Conservation (phyloP, 2,888 invertebrate genomes). For the Euzophera pinguis region DNA sequence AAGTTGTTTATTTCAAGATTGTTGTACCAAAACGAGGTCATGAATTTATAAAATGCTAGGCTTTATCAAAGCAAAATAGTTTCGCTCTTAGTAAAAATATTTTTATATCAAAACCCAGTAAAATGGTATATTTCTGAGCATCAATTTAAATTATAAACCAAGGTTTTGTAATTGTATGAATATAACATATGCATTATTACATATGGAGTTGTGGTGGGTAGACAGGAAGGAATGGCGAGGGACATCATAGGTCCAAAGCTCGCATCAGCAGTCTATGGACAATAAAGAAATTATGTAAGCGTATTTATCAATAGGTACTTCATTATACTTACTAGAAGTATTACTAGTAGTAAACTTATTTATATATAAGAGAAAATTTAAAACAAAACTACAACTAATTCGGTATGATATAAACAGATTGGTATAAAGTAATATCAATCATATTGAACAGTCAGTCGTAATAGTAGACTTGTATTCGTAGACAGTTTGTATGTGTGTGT, state of each 20-base stretch:
- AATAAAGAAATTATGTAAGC: conserved; percentile 42
- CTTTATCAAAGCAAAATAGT: not conserved
- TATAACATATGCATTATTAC: conserved; percentile 61
- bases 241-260: conserved; percentile 53
- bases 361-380: not conserved
- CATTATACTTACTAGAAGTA: not conserved
- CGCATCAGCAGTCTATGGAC: conserved; percentile 60
- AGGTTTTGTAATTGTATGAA: conserved; percentile 8
- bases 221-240: conserved; percentile 46
- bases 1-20: not conserved
- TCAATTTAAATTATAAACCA: conserved; percentile 9
- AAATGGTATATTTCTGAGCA: not conserved
- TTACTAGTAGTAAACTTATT: not conserved
- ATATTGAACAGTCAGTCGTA: too few relatives aligned
- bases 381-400: not conserved
- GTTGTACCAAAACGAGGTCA: not conserved
- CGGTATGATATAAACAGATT: conserved; percentile 1
- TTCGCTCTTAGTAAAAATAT: not conserved
- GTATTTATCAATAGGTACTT: not conserved
- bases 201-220: conserved; percentile 52
- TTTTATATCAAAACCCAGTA: not conserved
- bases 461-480: not conserved
- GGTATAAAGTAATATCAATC: too few relatives aligned
- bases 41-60: too few relatives aligned
- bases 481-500: conserved; percentile 31